These are phyloP conservation scores for Rhinopomastus cyanomelas DNA, from an alignment of 2,113 vertebrate genomes.

Conservation along the genomic window DNA sequence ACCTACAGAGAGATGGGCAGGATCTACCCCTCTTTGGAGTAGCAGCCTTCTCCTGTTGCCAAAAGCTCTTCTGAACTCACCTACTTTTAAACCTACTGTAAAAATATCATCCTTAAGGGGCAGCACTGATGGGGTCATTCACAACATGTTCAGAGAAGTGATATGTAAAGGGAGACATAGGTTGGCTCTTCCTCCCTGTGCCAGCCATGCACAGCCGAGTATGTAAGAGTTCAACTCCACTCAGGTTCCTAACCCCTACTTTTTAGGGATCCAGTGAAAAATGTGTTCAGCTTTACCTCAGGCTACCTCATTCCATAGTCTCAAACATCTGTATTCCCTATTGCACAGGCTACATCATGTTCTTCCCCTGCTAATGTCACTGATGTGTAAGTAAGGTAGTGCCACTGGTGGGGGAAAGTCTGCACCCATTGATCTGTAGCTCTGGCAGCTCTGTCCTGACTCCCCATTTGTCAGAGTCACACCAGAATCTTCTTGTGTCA, in stretches of 20 bases:
- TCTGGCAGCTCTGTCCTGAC: not conserved
- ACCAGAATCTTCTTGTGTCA: not conserved
- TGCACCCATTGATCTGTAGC: not conserved
- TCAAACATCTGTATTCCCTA: not conserved
- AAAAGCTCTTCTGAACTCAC: not conserved
- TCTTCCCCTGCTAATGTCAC: fast-evolving
- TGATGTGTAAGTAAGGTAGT: not conserved
- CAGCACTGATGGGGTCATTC: not conserved
- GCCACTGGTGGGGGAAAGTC: not conserved
- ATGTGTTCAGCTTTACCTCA: not conserved
- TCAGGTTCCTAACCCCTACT: not conserved
- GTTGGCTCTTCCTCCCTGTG: not conserved
- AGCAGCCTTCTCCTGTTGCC: not conserved
- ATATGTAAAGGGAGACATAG: not conserved
- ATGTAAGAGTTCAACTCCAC: not conserved
- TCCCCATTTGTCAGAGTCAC: not conserved
- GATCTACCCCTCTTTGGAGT: not conserved
- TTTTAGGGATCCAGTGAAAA: not conserved
- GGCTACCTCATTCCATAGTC: not conserved
- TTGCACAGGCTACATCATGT: not conserved
- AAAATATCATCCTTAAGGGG: not conserved
- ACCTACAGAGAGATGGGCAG: not conserved
- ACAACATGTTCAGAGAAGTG: not conserved
- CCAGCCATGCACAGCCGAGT: not conserved
- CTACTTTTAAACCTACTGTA: not conserved